A percentile compares a stretch with the other conserved stretches of the same genome.
Conservation (phyloP, 2,888 invertebrate genomes). For the Sceliomorpha sp. region DNA sequence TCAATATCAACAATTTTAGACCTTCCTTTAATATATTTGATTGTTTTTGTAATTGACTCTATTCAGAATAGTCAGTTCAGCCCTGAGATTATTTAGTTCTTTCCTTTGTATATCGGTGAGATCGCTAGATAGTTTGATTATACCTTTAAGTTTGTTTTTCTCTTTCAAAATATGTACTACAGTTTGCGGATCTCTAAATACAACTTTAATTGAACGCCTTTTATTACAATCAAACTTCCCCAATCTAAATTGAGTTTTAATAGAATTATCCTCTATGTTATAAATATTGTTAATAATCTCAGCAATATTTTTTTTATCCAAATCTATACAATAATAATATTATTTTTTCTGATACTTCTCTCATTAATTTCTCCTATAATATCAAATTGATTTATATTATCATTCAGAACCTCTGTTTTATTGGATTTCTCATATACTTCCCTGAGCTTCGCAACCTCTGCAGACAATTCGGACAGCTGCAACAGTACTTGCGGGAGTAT, state of each 20-base stretch:
- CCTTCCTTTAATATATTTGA: no score
- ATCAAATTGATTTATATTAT: no score
- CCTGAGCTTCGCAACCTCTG: no score
- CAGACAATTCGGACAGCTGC: no score
- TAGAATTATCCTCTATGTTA: background rate
- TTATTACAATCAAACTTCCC: background rate
- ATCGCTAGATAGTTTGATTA: background rate
- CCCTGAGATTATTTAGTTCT: no score
- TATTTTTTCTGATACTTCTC: background rate
- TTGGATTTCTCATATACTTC: no score
- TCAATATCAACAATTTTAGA: no score
- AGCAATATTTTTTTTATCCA: background rate
- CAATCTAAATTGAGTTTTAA: background rate
- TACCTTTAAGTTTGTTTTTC: background rate
- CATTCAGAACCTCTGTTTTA: no score
- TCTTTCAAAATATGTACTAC: conserved; percentile 1
- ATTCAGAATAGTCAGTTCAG: no score
- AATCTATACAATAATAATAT: background rate
- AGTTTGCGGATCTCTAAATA: background rate
- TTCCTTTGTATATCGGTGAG: no score
- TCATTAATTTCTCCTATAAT: background rate
- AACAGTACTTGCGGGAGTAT: no score
- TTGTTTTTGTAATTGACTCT: no score
- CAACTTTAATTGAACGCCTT: background rate
- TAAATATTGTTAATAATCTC: background rate